These are phyloP conservation scores for Tenrec ecaudatus DNA, from an alignment of 2,113 vertebrate genomes.

Conservation along the genomic window DNA sequence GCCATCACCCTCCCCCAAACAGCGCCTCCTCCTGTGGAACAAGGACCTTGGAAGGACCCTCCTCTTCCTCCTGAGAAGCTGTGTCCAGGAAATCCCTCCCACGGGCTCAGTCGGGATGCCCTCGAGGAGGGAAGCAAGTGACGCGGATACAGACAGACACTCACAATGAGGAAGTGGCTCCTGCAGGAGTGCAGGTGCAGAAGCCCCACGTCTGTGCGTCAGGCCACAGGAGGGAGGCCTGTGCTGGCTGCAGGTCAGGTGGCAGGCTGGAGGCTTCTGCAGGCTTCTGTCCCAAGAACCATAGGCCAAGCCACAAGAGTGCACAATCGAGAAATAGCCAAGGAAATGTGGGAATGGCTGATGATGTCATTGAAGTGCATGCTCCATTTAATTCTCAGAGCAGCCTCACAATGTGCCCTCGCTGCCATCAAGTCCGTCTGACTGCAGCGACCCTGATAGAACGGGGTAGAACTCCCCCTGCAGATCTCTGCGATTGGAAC, in stretches of 20 bases:
- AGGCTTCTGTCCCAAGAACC: not conserved
- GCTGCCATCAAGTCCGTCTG: not conserved
- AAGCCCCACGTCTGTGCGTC: not conserved
- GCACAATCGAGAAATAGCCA: not conserved
- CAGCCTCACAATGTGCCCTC: accelerated
- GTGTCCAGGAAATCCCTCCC: not conserved
- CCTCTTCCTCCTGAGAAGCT: not conserved
- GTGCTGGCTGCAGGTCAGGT: not conserved
- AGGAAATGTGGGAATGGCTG: not conserved
- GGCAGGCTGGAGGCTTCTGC: not conserved
- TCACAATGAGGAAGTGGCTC: not conserved
- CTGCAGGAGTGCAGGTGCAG: not conserved
- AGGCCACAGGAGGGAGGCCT: not conserved
- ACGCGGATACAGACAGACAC: not conserved
- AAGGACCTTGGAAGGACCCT: not conserved
- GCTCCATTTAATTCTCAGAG: not conserved
- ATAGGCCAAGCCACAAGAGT: not conserved
- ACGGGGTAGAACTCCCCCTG: too few relatives aligned
- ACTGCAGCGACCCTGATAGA: too few relatives aligned
- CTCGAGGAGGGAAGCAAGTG: not conserved
- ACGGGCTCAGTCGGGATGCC: not conserved
- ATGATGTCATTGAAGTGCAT: accelerated
- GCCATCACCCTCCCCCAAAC: not conserved
- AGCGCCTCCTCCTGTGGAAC: not conserved
- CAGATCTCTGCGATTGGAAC: too few relatives aligned